Base-by-base conservation (phyloP, 2,888 invertebrate species). In the Branchellion lobata region DNA sequence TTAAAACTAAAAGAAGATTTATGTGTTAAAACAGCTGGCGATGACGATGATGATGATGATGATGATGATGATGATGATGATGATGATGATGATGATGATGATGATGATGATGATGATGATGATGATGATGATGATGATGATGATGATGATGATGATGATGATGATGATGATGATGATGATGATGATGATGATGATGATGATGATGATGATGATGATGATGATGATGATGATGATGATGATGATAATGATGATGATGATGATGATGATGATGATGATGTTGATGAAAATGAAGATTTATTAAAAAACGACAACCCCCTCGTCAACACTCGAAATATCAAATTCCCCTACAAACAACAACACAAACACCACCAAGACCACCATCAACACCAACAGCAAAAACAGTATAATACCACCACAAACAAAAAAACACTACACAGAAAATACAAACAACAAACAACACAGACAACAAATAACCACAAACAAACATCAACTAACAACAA, bases 101-200 rank as follows among this genome's bases (percentile, higher is more conserved):
- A 73, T 33, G 34, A 73, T 36, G 57, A 61, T 73, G 73, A 61
- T 34, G 61, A 73, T 21, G 79, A 73, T 73, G 57, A 57, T 73
- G 73, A 53, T 72, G 72, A 1, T 72, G 79, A 53, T 72, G 73
- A 72, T 72, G 73, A 24, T 53, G 34, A 71, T 72, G 71, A 0
- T 69, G 78, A 27, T 68, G 78, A 69, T 78, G 71, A 69, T 78
- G 78, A 61, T 69, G 71, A 69, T 40, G 77, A 33, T 61, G 77
- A 34, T 33, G 68, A 36, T 33, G 68, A 78, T 65, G 78, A 78
- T 65, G 36, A 78, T 33, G 68, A 68, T 36, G 68, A 68, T 34
- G 68, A 78, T 68, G 61, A 77, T 61, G 61, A 61, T 61, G 61
- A 77, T 61, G 61, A 61, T 65, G 61, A 61, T 33, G 61, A 61